Evolutionary conservation across 2,888 invertebrate genomes (phyloP), one percentile per base, ranked within the genome.

Genomic region (Rhagium mordax): DNA sequence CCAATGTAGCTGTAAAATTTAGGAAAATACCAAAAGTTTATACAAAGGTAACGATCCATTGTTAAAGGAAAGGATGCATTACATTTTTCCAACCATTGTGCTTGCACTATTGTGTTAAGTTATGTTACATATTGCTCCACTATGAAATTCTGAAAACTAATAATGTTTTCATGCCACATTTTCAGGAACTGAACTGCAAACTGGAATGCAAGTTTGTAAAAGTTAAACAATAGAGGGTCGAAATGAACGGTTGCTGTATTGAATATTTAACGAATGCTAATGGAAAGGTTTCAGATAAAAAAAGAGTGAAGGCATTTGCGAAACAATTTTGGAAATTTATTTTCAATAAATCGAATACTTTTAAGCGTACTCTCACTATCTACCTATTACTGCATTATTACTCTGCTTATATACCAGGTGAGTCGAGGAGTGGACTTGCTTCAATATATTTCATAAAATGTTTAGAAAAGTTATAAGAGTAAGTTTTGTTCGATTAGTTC

Each of bases 211-310:
- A 75, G 72, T 75, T 73, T 69, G 60, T 66, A 75, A 74, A 75
- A 73, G 65, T 75, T 75, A 72, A 76, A 76, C 76, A 76, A 76
- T 76, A 69, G 70, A 21, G 70, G 66, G 55, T 62, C 60, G 72
- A 75, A 76, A 72, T 73, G 72, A 69, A 76, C 70, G 67, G 72
- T 76, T 73, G 76, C 75, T 60, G 62, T 77, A 79, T 77, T 79
- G 79, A 79, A 79, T 78, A 75, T 77, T 79, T 78, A 78, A 77
- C 74, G 74, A 77, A 70, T 53, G 75, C 73, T 79, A 78, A 77
- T 75, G 77, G 78, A 75, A 75, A 20, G 18, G 18, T 59, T 59
- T 59, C 33, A 59, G 5, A 18, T 33, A 59, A 16, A 57, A 27
- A 59, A 33, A 33, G 59, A 16, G 27, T 57, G 4, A 57, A 16